phyloP scores from a whole-genome alignment of 2,888 invertebrate species.

The Mycalesis mineus region DNA sequence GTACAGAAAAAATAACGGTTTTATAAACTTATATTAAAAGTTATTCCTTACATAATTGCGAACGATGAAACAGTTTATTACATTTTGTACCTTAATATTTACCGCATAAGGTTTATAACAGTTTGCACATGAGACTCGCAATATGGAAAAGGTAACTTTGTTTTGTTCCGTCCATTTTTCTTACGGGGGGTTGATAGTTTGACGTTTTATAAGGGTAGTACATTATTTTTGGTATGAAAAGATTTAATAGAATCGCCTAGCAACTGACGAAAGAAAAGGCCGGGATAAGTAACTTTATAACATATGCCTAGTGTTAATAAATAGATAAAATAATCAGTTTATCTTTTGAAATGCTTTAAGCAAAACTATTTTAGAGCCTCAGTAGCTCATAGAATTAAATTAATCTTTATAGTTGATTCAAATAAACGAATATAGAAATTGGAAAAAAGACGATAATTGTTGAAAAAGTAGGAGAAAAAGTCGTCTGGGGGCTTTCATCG shows the following conservation, averaged over 20 bases:
- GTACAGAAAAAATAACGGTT: slow-evolving; percentile 5
- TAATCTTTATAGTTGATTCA: too few species aligned
- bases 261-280: neutral
- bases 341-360: too few species aligned
- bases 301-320: too few species aligned
- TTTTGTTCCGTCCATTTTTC: slow-evolving; percentile 25
- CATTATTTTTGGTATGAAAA: slow-evolving; percentile 17
- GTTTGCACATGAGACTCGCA: neutral
- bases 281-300: neutral
- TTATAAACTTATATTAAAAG: slow-evolving; percentile 19
- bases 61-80: neutral
- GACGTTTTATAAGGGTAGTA: slow-evolving; percentile 24
- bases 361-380: too few species aligned
- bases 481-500: too few species aligned
- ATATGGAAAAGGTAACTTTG: slow-evolving; percentile 17
- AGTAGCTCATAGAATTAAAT: too few species aligned
- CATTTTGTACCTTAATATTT: slow-evolving; percentile 8
- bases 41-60: slow-evolving; percentile 16
- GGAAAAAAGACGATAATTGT: too few species aligned
- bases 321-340: too few species aligned
- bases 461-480: too few species aligned
- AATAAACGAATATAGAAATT: too few species aligned
- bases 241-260: slow-evolving; percentile 13
- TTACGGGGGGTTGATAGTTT: slow-evolving; percentile 26
- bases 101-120: neutral